Percentiles rank a stretch among this genome's conserved stretches.
Evolutionary conservation across 2,888 invertebrate species (phyloP).

Genomic region (Yponomeuta cagnagella): DNA sequence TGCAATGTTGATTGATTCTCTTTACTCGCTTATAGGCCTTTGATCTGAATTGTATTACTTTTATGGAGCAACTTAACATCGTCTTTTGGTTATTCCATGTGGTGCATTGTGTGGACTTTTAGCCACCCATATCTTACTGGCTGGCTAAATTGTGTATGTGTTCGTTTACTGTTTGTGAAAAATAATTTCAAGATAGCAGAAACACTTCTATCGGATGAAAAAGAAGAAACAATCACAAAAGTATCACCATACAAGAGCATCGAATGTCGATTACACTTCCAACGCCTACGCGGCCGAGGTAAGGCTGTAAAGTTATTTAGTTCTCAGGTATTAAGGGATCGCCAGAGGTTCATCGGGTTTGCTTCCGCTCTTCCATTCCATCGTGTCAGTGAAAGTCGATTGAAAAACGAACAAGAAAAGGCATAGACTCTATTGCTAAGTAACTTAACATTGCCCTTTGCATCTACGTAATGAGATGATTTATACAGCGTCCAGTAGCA

Average conservation of each 20-base stretch:
- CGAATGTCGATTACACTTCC: not conserved
- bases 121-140: too few species aligned
- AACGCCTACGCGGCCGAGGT: not conserved
- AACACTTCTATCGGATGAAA: too few species aligned
- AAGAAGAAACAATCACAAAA: not conserved
- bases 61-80: not conserved
- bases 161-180: too few species aligned
- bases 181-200: too few species aligned
- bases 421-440: not conserved
- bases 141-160: too few species aligned
- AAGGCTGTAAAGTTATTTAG: not conserved
- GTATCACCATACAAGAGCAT: not conserved
- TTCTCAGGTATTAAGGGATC: constrained; percentile 7
- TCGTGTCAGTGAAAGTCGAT: constrained; percentile 9
- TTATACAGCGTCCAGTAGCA: too few species aligned
- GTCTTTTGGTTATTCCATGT: too few species aligned
- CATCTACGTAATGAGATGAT: too few species aligned
- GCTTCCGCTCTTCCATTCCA: not conserved
- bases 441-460: too few species aligned
- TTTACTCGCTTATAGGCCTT: not conserved
- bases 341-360: not conserved
- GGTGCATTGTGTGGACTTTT: too few species aligned
- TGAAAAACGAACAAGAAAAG: not conserved
- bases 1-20: constrained; percentile 12
- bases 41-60: not conserved